Evolutionary conservation across 2,797 vertebrate species (phyloP).

Genomic region (Antrozous pallidus): DNA sequence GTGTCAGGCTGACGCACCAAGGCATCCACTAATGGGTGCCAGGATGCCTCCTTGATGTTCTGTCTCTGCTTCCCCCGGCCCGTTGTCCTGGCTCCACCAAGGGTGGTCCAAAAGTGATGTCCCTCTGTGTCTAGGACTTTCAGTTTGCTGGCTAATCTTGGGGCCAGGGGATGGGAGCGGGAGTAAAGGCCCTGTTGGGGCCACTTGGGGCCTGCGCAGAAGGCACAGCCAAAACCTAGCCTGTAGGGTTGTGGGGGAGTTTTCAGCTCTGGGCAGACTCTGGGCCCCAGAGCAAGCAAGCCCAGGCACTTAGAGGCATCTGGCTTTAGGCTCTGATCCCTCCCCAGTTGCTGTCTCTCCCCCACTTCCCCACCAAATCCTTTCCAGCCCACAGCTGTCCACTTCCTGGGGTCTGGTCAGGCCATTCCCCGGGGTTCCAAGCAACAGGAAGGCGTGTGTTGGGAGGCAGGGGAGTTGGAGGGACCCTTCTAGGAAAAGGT

Average conservation of each 20-base stretch:
- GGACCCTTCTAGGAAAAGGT: background rate
- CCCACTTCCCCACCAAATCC: background rate
- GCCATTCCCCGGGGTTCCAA: constrained; percentile 15
- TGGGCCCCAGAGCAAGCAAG: background rate
- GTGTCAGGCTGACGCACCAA: background rate
- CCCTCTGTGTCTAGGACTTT: background rate
- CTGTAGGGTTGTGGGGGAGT: background rate
- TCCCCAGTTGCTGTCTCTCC: background rate
- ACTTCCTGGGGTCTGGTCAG: background rate
- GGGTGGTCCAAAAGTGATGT: background rate
- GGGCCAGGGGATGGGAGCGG: background rate
- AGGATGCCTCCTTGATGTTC: background rate
- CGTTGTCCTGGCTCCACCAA: background rate
- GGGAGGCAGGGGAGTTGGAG: background rate
- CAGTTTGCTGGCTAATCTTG: background rate
- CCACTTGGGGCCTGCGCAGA: background rate
- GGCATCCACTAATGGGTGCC: background rate
- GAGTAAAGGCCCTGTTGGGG: background rate
- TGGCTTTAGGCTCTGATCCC: background rate
- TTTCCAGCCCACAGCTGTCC: constrained; percentile 20
- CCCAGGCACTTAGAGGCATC: background rate
- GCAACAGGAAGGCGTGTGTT: constrained; percentile 63
- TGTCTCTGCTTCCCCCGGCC: background rate
- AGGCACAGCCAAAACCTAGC: background rate
- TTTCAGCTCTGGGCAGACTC: background rate